Base-by-base conservation (phyloP, 2,888 invertebrate species). In the Drosophila flavopinicola region DNA sequence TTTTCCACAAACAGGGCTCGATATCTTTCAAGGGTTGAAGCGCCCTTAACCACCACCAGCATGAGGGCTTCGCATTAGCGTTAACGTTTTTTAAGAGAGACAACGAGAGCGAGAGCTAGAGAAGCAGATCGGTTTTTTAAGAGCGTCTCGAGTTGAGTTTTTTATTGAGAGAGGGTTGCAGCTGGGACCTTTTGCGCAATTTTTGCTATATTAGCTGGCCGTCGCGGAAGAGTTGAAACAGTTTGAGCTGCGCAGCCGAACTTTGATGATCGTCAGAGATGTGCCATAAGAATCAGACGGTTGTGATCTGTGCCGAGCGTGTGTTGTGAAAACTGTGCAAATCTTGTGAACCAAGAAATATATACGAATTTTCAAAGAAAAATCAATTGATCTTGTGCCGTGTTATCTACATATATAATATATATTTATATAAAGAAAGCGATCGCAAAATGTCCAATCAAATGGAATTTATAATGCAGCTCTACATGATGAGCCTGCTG, bases 401-500 rank as follows among this genome's bases (percentile, higher is more conserved):
- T 69, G 48, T 38, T 32, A 35, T 6, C 11, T 10, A n/a, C n/a
- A n/a, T n/a, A n/a, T n/a, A n/a, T n/a, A n/a, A n/a, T n/a, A n/a
- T n/a, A n/a, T n/a, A n/a, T n/a, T n/a, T n/a, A 13, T 17, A 15
- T 35, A 24, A 42, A 3, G 35, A 45, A 72, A 75, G 60, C 54
- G 42, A 37, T 45, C 29, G 32, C 60, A 79, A 77, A 59, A 90
- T 90, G 90, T 87, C 90, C 30, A 87, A 87, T 51, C 90, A 90
- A 89, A 85, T 90, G 88, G 91, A 89, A 73, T 85, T 90, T 53
- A 80, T 89, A 37, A 90, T 90, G 90, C 90, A 90, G 59, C 85
- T 90, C 45, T 90, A 90, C 61, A 90, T 90, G 90, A 90, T 90
- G 90, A 90, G 90, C 64, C 76, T 90, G 72, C 67, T 90, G 87